Evolutionary conservation across 2,888 invertebrate species (phyloP).

Genomic region (Thera britannica): DNA sequence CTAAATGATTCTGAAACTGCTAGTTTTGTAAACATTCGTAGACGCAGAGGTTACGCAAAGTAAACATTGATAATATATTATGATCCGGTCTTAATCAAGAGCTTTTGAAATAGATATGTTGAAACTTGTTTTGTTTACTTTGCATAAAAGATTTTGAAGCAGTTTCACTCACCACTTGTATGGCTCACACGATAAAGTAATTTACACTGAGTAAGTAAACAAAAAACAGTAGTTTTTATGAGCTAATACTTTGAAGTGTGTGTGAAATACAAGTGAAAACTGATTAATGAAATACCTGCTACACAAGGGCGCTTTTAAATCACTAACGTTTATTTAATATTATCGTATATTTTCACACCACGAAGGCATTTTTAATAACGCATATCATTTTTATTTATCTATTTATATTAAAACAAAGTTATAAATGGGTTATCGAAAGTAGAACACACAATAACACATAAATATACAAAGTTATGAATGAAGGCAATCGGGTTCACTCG

Average conservation of each 20-base stretch:
- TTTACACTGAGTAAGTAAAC: not conserved
- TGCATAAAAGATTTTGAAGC: not conserved
- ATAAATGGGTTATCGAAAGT: not conserved
- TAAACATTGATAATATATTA: constrained; percentile 11
- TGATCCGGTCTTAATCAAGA: constrained; percentile 7
- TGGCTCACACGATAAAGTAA: not conserved
- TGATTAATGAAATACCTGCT: no score
- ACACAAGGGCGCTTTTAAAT: no score
- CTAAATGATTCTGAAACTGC: not conserved
- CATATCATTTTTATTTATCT: not conserved
- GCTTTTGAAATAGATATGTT: not conserved
- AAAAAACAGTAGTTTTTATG: not conserved
- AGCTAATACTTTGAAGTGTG: not conserved
- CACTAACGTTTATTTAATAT: no score
- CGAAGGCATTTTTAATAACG: no score
- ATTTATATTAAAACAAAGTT: not conserved
- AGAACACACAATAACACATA: constrained; percentile 4
- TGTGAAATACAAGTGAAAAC: no score
- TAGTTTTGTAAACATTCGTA: not conserved
- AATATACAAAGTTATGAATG: constrained; percentile 9
- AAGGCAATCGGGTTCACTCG: constrained; percentile 15
- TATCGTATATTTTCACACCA: no score
- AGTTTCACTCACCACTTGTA: not conserved
- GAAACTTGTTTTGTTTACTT: constrained; percentile 1
- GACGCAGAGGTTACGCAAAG: not conserved